phyloP scores from a whole-genome alignment of 2,888 invertebrate genomes.

The Lottia scabra region DNA sequence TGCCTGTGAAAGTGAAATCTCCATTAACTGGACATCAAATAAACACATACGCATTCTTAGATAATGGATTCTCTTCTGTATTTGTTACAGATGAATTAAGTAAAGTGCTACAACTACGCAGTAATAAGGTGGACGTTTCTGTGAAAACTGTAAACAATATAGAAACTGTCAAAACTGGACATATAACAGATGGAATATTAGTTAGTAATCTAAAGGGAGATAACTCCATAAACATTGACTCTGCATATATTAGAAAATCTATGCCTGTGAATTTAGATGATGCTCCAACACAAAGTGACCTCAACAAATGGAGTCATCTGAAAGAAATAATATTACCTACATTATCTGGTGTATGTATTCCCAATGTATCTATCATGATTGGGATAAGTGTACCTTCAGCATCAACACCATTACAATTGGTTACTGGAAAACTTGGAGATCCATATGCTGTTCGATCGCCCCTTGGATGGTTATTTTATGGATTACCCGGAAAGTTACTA shows the following conservation, averaged over 20 bases:
- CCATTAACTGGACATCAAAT: not conserved
- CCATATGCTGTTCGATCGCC: conserved; percentile 21
- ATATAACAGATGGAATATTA: not conserved
- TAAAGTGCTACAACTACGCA: not conserved
- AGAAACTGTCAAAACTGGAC: not conserved
- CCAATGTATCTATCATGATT: not conserved
- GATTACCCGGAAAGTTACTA: not conserved
- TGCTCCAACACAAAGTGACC: not conserved
- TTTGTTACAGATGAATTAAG: not conserved
- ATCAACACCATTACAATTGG: not conserved
- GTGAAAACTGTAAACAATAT: not conserved
- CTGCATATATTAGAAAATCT: not conserved
- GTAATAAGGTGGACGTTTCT: not conserved
- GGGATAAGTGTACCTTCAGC: no score
- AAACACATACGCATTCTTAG: no score
- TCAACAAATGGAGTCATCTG: conserved; percentile 8
- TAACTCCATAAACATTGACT: not conserved
- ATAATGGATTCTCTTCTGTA: no score
- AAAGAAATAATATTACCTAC: not conserved
- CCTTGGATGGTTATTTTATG: conserved; percentile 24
- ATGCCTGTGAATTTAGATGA: not conserved
- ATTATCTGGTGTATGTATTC: not conserved
- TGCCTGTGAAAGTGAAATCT: not conserved
- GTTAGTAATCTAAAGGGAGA: not conserved
- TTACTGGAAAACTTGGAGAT: conserved; percentile 4